phyloP scores from a whole-genome alignment of 2,888 invertebrate genomes.

The Laspeyria flexula region DNA sequence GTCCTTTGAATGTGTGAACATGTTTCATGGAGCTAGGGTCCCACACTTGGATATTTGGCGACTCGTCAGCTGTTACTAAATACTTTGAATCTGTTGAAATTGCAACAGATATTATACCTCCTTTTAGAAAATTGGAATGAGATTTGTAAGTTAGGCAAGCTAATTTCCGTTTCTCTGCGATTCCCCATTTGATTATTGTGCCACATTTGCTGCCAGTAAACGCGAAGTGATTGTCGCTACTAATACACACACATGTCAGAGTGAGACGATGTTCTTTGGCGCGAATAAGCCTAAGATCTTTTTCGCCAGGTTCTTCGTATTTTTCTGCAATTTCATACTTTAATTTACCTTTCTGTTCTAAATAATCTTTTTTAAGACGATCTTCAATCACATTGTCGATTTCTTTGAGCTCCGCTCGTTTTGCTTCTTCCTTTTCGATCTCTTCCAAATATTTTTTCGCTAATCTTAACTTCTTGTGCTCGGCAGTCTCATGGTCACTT shows the following conservation, averaged over 20 bases:
- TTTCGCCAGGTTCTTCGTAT: constrained; percentile 60
- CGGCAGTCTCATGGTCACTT: constrained; percentile 92
- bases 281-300: constrained; percentile 84
- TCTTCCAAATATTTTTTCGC: constrained; percentile 96
- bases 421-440: constrained; percentile 92
- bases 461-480: constrained; percentile 95
- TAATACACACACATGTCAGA: constrained; percentile 93
- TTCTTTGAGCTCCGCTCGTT: constrained; percentile 88
- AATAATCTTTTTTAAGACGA: constrained; percentile 92
- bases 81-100: constrained; percentile 93
- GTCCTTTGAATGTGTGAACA: constrained; percentile 92
- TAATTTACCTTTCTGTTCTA: constrained; percentile 94
- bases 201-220: constrained; percentile 96
- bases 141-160: constrained; percentile 82
- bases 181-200: constrained; percentile 93
- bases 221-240: constrained; percentile 89
- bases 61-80: constrained; percentile 87
- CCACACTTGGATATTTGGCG: constrained; percentile 92
- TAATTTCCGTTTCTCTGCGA: constrained; percentile 88
- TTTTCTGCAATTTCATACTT: constrained; percentile 90
- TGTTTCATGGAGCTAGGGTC: constrained; percentile 91
- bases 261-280: constrained; percentile 92
- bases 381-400: constrained; percentile 89
- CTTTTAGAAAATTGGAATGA: constrained; percentile 71
- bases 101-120: constrained; percentile 88